A percentile compares a stretch with the other conserved stretches of the same genome.
Conservation (phyloP, 2,113 vertebrate species). For the Procavia capensis region DNA sequence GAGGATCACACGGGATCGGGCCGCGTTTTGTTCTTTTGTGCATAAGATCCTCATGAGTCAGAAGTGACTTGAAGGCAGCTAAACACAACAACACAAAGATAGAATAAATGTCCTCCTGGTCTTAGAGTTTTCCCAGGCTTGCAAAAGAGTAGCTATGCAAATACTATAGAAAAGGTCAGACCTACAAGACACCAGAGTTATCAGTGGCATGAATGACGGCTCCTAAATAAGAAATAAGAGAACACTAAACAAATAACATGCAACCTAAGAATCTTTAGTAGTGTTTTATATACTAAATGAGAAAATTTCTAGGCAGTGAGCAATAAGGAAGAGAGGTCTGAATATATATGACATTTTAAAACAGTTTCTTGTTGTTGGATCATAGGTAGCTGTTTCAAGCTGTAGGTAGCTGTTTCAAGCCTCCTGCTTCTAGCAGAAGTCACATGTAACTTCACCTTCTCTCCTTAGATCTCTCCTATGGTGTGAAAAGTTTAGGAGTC, state of each 20-base stretch:
- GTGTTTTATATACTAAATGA: neutral
- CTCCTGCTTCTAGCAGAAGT: neutral
- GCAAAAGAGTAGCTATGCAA: neutral
- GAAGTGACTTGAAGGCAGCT: too few relatives aligned
- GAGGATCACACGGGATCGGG: too few relatives aligned
- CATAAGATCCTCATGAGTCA: too few relatives aligned
- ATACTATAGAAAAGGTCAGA: neutral
- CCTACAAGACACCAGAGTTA: neutral
- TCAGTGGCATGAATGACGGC: neutral
- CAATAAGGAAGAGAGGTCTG: neutral
- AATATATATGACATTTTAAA: slow-evolving; percentile 17
- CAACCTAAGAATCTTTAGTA: neutral
- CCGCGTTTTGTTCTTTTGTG: too few relatives aligned
- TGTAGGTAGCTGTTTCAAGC: neutral
- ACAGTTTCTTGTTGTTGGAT: neutral
- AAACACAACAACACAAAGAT: too few relatives aligned
- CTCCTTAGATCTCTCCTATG: neutral
- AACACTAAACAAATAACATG: neutral
- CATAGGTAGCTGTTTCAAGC: neutral
- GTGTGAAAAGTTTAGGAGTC: neutral
- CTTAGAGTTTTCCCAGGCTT: neutral
- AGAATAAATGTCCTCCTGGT: neutral
- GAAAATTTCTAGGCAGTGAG: neutral
- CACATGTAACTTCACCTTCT: neutral
- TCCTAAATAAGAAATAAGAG: neutral